These are phyloP conservation scores for Vicugna pacos DNA, from an alignment of 2,113 vertebrate genomes.

Conservation along the genomic window DNA sequence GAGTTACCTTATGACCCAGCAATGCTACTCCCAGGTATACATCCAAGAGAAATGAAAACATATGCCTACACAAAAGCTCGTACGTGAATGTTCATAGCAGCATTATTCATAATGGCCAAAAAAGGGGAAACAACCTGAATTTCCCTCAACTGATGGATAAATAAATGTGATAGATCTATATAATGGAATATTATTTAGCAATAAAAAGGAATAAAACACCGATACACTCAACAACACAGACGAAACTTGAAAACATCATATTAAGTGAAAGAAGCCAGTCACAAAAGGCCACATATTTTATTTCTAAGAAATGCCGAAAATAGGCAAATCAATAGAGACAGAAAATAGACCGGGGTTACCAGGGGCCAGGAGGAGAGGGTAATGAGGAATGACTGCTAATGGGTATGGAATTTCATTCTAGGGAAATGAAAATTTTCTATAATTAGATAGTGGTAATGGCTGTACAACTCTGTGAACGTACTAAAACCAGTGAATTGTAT, in stretches of 20 bases:
- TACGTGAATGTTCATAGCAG: background rate
- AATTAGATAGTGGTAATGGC: background rate
- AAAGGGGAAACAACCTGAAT: background rate
- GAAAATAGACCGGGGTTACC: background rate
- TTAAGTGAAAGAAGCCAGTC: conserved; percentile 12
- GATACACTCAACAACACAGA: background rate
- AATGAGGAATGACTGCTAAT: background rate
- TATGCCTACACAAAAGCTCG: background rate
- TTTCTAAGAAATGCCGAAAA: background rate
- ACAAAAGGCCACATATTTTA: background rate
- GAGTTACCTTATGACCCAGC: background rate
- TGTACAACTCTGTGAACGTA: background rate
- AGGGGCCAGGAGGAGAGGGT: background rate
- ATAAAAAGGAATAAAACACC: background rate
- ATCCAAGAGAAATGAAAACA: conserved; percentile 47
- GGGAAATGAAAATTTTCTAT: background rate
- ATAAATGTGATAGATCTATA: background rate
- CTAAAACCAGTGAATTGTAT: background rate
- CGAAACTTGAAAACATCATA: background rate
- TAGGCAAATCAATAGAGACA: background rate
- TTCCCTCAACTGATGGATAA: background rate
- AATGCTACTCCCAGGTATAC: conserved; percentile 22
- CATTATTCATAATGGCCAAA: background rate
- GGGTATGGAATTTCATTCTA: background rate
- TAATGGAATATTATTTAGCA: conserved; percentile 1